Base-by-base conservation (phyloP, 2,113 vertebrate species). In the Camarhynchus parvulus region DNA sequence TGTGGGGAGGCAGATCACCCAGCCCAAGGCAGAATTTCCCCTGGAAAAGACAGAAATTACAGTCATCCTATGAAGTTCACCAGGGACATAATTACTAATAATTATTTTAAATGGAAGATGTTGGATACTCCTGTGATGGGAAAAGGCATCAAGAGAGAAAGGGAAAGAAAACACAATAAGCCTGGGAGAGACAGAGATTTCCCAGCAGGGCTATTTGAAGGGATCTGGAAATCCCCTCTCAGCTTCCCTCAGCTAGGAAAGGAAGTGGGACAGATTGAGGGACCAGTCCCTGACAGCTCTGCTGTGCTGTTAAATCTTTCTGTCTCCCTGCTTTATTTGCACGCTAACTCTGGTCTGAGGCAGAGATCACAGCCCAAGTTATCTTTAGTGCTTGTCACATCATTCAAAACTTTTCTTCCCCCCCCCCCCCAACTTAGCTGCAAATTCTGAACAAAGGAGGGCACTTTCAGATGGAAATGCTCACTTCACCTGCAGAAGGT, bases 41-140 rank as follows among this genome's bases (percentile, higher is more conserved):
- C 78, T 56, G 44, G 64, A 83, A 95, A 86, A n/a, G 25, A 20
- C 41, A 90, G 52, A 87, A 75, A 86, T 72, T 58, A 16, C 25
- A 41, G 39, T 46, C 35, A 68, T 81, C 31, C 47, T 63, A 5
- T 46, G 22, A 88, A 81, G 41, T 55, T 83, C 76, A 72, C 41
- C 27, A 35, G 73, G 61, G 90, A 94, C 47, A 11, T 88, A 27
- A 74, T 88, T 83, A 90, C 37, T 88, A 64, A 63, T 94, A 90
- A 88, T 92, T 92, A 83, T 39, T 93, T 79, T 72, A 87, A 75
- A 72, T 25, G 15, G 33, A 88, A 87, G 49, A 30, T 39, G 76
- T 68, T 82, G 28, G 41, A 52, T 55, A 39, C 22, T n/a, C 46
- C 19, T 4, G 31, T 64, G 59, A 17, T 53, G 23, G 44, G 19